phyloP scores from a whole-genome alignment of 2,113 vertebrate genomes.

The Deroptyus accipitrinus region DNA sequence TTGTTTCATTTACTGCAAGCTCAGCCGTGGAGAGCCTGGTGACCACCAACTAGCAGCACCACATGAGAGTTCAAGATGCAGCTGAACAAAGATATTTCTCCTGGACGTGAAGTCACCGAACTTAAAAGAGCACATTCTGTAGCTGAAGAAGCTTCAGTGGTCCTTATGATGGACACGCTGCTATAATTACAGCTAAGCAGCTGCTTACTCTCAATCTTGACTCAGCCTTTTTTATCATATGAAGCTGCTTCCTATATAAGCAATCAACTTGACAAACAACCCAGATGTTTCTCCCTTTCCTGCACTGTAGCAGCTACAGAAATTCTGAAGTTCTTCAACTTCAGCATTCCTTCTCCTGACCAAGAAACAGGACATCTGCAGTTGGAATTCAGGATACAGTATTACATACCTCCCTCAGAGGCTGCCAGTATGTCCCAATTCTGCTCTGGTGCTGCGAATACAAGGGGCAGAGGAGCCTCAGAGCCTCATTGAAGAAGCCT shows the following conservation, averaged over 20 bases:
- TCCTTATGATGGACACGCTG: background rate
- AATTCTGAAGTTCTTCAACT: background rate
- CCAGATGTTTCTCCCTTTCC: conserved; percentile 1
- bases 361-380: background rate
- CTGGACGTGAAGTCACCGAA: background rate
- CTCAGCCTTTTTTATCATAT: background rate
- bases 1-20: background rate
- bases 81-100: background rate
- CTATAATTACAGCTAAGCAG: conserved; percentile 15
- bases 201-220: conserved; percentile 16
- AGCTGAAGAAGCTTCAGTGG: background rate
- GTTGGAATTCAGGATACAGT: background rate
- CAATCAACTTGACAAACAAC: conserved; percentile 18
- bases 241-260: conserved; percentile 6
- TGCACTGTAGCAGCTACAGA: background rate
- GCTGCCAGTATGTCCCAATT: background rate
- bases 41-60: background rate
- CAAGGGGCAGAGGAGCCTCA: background rate
- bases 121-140: background rate
- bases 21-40: background rate
- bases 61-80: background rate
- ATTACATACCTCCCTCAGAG: background rate
- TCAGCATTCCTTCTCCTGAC: background rate
- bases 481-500: background rate
- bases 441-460: background rate